Evolutionary conservation across 2,113 vertebrate genomes (phyloP).

Genomic region (Mesembrinibis cayennensis): DNA sequence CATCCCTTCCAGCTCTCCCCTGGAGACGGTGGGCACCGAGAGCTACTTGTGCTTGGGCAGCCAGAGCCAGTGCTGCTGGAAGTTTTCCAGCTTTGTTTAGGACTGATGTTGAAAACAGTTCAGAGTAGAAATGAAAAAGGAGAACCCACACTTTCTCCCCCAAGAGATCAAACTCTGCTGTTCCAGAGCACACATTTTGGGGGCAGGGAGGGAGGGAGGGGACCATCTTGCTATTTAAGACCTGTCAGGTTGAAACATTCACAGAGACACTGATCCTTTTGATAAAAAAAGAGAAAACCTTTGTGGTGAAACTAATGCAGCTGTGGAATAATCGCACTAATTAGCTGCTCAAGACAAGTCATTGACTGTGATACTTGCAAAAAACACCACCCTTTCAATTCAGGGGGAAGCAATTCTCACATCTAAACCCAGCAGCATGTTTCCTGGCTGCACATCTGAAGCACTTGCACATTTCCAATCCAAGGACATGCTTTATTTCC

Average conservation of each 20-base stretch:
- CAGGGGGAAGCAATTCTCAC: slow-evolving; percentile 69
- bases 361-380: slow-evolving; percentile 72
- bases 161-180: slow-evolving; percentile 36
- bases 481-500: background rate
- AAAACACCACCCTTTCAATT: slow-evolving; percentile 71
- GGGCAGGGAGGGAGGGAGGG: slow-evolving; percentile 32
- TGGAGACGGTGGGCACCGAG: accelerated
- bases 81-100: background rate
- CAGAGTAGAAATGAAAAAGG: background rate
- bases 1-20: background rate
- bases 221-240: slow-evolving; percentile 80
- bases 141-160: background rate
- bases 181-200: slow-evolving; percentile 18
- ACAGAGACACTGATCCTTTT: slow-evolving; percentile 87
- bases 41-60: background rate
- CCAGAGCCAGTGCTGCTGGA: background rate
- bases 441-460: slow-evolving; percentile 29
- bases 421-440: slow-evolving; percentile 50
- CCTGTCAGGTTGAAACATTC: slow-evolving; percentile 87
- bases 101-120: background rate
- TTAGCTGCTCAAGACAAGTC: slow-evolving; percentile 88
- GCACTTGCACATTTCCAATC: background rate
- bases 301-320: slow-evolving; percentile 85
- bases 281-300: slow-evolving; percentile 86
- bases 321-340: slow-evolving; percentile 97